Conservation (phyloP, 2,113 vertebrate genomes). For the Abramis brama region DNA sequence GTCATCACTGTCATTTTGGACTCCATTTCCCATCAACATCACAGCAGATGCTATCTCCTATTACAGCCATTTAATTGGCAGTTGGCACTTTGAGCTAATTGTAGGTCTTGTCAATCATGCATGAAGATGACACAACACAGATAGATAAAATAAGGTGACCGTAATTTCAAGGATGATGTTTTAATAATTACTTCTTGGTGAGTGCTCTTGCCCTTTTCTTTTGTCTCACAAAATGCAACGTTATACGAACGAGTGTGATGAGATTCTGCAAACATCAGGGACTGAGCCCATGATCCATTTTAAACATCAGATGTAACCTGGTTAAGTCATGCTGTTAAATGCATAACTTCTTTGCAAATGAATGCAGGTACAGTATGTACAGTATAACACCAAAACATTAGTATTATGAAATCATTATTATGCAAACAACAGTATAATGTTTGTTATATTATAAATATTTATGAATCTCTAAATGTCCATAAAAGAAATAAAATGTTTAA, state of each 20-base stretch:
- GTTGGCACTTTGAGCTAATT: slow-evolving; percentile 52
- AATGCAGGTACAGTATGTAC: slow-evolving; percentile 2
- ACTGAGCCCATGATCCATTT: slow-evolving; percentile 19
- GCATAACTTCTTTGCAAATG: slow-evolving; percentile 25
- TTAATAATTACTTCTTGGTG: slow-evolving; percentile 36
- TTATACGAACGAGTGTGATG: background rate
- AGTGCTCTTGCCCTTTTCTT: slow-evolving; percentile 4
- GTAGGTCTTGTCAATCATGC: slow-evolving; percentile 54
- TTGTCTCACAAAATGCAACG: background rate
- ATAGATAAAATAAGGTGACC: slow-evolving; percentile 67
- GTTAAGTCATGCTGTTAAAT: slow-evolving; percentile 22
- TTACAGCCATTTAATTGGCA: slow-evolving; percentile 52
- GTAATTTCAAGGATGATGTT: slow-evolving; percentile 64
- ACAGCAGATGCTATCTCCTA: slow-evolving; percentile 55
- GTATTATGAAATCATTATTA: background rate
- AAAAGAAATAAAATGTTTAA: background rate
- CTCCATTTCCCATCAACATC: slow-evolving; percentile 51
- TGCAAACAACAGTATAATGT: background rate
- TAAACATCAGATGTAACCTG: background rate
- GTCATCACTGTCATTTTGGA: slow-evolving; percentile 44
- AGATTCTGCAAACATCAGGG: slow-evolving; percentile 10
- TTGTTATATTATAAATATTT: background rate
- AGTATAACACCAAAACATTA: background rate
- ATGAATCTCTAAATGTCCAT: background rate
- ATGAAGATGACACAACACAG: slow-evolving; percentile 54